These are phyloP conservation scores for Nyctibius grandis DNA, from an alignment of 2,797 vertebrate genomes.

Conservation along the genomic window DNA sequence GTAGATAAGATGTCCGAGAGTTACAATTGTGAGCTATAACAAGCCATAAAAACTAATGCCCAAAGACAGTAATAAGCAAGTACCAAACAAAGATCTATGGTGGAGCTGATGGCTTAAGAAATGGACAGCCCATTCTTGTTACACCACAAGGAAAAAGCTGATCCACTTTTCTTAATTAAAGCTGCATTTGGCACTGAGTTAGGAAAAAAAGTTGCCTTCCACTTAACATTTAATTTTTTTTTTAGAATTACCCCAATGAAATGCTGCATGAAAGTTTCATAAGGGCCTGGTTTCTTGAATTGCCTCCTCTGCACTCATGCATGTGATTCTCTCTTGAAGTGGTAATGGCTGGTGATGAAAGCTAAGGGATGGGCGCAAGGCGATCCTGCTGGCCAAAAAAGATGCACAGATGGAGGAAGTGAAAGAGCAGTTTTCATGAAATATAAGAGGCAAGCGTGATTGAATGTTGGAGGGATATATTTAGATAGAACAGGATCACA, in stretches of 20 bases:
- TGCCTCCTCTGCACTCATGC: background rate
- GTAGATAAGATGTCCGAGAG: background rate
- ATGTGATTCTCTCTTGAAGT: constrained; percentile 20
- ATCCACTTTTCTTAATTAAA: background rate
- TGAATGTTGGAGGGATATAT: constrained; percentile 58
- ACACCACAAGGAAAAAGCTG: background rate
- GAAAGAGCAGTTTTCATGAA: constrained; percentile 43
- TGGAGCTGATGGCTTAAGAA: background rate
- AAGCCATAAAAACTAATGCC: background rate
- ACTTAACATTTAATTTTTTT: background rate
- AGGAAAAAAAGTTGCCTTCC: background rate
- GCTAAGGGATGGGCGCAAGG: background rate
- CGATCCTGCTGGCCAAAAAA: constrained; percentile 38
- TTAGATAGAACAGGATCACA: constrained; percentile 57
- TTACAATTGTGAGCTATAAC: background rate
- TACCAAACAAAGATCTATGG: background rate
- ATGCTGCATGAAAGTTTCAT: background rate
- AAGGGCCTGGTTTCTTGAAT: background rate
- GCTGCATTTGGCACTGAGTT: background rate
- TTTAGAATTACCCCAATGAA: background rate
- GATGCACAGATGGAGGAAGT: background rate
- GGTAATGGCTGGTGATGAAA: constrained; percentile 34
- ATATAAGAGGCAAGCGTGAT: constrained; percentile 26
- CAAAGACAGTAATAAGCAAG: background rate
- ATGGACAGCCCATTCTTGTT: background rate